Evolutionary conservation across 2,797 vertebrate species (phyloP), one percentile per base, ranked within the genome.

Genomic region (Melanotaenia boesemani): DNA sequence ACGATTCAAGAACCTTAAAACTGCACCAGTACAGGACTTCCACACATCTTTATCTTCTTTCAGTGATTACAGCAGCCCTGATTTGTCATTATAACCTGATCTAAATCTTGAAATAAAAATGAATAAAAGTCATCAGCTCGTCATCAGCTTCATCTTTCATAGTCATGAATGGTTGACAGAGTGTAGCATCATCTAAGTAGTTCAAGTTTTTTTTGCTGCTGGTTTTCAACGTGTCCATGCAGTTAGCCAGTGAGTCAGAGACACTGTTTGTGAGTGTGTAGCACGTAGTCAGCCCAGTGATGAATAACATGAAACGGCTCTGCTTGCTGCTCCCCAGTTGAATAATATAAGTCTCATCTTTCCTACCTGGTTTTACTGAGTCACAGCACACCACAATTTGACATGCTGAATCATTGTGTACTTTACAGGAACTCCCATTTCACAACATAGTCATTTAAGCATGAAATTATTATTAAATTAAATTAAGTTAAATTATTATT

Each of bases 261-360:
- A 15, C 66, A 12, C 73, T 44, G 55, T 34, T 16, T 61, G 32
- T 41, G 20, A 74, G 50, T 34, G 50, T 52, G 55, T 74, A 73
- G 80, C 68, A 24, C 39, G 50, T 76, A 59, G 63, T 22, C 11
- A 18, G 37, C 39, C 50, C 46, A 66, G 44, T 52, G 41, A 69
- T 54, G 76, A 71, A 50, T 48, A 44, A 28, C 62, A 58, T 36
- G 62, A 65, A 58, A 71, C 28, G 10, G 86, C 22, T 61, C 66
- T 37, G 61, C 80, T 70, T 74, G 6, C 39, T 69, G 13, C 39
- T 44, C 13, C 61, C 41, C 6, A 3, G n/a, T 11, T 11, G 58
- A 72, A 60, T 86, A 48, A 82, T 79, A 80, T 80, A 61, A 87
- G 88, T 83, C 83, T 67, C 36, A 54, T 90, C 85, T 77, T 76